Base-by-base conservation (phyloP, 1,140 invertebrate species). In the Drosophila dunni region DNA sequence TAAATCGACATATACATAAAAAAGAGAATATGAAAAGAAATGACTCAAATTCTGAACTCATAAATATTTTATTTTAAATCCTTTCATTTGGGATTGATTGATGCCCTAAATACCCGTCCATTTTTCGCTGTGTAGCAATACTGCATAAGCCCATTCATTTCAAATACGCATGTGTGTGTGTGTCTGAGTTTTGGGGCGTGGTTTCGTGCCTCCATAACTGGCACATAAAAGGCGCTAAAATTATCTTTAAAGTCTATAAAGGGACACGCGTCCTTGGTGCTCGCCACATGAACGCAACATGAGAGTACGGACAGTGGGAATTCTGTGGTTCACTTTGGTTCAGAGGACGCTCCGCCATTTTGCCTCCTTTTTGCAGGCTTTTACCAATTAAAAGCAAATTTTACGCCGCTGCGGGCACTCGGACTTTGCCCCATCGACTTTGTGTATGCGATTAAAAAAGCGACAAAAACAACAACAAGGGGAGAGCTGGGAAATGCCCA, bases 351-450 rank as follows among this genome's bases (percentile, higher is more conserved):
- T 20, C 17, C 17, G 17, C 17, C 17, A 20, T 20, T 20, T 20
- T 20, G 17, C 45, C 34, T 38, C 40, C 71, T 62, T 77, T 66
- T 57, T 77, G 63, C 48, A 66, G 60, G 63, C 71, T 74, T 57
- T 29, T 71, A 85, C 80, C 84, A 90, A 89, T 89, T 89, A 89
- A 88, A 84, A 89, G 81, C 67, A 74, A 64, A 75, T 84, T 90
- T 78, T 65, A 88, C 48, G 54, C 69, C 53, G 53, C 74, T 44
- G 33, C 60, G 53, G 51, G 67, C 66, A 38, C 13, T 54, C 20
- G 24, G 57, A 74, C 66, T 74, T 57, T 69, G 56, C 51, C 24
- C 24, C 2, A 29, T 54, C 20, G 57, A 74, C 66, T 74, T 57
- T 69, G 56, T 60, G 65, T 60, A 51, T 45, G 34, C 45, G 42